Evolutionary conservation across 2,797 vertebrate species (phyloP), one percentile per base, ranked within the genome.

Genomic region (Eulemur rubriventer): DNA sequence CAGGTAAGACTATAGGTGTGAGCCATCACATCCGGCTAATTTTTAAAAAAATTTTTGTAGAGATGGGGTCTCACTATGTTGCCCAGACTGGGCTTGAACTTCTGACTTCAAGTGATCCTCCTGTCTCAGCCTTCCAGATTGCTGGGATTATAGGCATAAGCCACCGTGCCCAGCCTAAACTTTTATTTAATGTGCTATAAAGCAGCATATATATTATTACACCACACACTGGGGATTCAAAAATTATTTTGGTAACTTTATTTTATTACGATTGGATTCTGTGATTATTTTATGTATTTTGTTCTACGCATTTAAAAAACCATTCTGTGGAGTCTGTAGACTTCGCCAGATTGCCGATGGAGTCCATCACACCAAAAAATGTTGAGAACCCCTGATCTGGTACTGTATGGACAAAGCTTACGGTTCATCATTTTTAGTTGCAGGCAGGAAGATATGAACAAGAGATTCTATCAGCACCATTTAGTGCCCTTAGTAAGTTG

Each of bases 141-240:
- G 14, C 70, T 73, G 14, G 70, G 14, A 73, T 73, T 46, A 73
- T 16, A 46, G 28, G 70, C 0, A 1, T 73, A 13, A 73, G 41
- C 14, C 41, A 73, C 41, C 4, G 0, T 4, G 17, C 7, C 41
- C 10, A 33, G 46, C 30, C 9, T 46, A 85, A 10, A 55, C 73
- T 81, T 93, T 90, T 33, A 88, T 84, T 70, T 65, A 86, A 72
- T 69, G 24, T 6, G 69, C 83, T 92, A n/a, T 92, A 96, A 89
- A 43, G 38, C 22, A 69, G 28, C 22, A 89, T 4, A 11, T 87
- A 41, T 80, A 73, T 61, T 72, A 73, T 69, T 70, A 73, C 22
- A n/a, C 6, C 35, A 87, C 2, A 93, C 80, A 81, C 70, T 57
- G 70, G 7, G 26, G 30, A 11, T 22, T 95, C 87, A 87, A 94